Evolutionary conservation across 2,888 invertebrate genomes (phyloP), one percentile per base, ranked within the genome.

Genomic region (Oscheius myriophilus): DNA sequence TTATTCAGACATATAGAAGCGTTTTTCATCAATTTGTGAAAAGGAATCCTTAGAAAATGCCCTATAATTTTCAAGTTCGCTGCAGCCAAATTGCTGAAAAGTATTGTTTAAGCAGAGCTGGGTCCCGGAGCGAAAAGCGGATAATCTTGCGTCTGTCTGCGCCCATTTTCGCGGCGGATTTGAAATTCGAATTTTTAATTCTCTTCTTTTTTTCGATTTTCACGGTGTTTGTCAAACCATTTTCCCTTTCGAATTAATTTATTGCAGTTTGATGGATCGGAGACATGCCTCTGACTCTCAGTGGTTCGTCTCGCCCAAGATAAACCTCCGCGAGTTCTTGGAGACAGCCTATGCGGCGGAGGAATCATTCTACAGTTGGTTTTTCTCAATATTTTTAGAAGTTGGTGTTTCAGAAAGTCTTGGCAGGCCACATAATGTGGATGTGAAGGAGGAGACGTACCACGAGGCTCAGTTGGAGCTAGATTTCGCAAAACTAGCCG

Each of bases 291-390:
- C 79, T 12, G 79, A 78, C 57, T 66, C 68, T 2, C 72, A 73
- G 54, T 78, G 76, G 78, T 78, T 65, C 58, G 51, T 70, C 33
- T 78, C 79, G 4, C 75, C 74, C 11, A 55, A 76, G 23, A 39
- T 78, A 2, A 33, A 71, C 39, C 39, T 79, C 11, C 39, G 41
- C 25, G 41, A 51, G 9, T 73, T 73, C 42, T 58, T 67, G 33
- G 73, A 75, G 25, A 66, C 61, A 42, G 71, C 70, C 1, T 57
- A 26, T 9, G 6, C 16, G 1, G 55, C 43, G n/a, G 62, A 68
- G 25, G n/a, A 33, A n/a, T 23, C 46, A 9, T 51, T 43, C 1
- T 26, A 33, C 18, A 14, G 62, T 62, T n/a, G 21, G 61, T 46
- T 46, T 41, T 21, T 55, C n/a, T 18, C 18, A 9, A 16, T 26